Base-by-base conservation (phyloP, 2,797 vertebrate genomes). In the Liasis olivaceus region DNA sequence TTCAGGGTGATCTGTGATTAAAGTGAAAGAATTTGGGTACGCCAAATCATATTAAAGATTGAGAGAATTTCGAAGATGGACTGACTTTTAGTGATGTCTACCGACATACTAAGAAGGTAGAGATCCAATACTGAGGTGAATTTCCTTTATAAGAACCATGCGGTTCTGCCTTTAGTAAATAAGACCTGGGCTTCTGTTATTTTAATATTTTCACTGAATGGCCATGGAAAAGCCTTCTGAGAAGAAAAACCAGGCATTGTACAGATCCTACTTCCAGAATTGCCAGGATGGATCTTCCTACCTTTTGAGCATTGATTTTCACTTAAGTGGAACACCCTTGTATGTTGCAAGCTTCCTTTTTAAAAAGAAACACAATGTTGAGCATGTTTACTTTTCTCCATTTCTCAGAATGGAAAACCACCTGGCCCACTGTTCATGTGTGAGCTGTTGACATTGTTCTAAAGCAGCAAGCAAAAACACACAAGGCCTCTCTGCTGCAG, bases 1-100 rank as follows among this genome's bases (percentile, higher is more conserved):
- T 90, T 62, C 84, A 87, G 59, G 9, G 88, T 90, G 77, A 64
- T 64, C 88, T 93, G 24, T 9, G 6, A 88, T 77, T 36, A 91
- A 1, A 14, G 84, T 13, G 87, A 90, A n/a, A 11, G 31, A 89
- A 93, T 89, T 87, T 0, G 85, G 77, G 24, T 4, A 36, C 59
- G 20, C 93, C 13, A 91, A 92, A 94, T 85, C 85, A 58, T 90
- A 9, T 2, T 12, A 26, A 24, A 66, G 15, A 90, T 88, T 9
- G 0, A 0, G 0, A 13, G 0, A 0, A 26, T 77, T 5, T 31
- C 47, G 64, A 28, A 42, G 93, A 51, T 24, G 91, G 91, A 87
- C 72, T 13, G 88, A 15, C 51, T 86, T 31, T 51, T 17, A 20
- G 17, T 13, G 64, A 59, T 26, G 22, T 87, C n/a, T 22, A 60